phyloP scores from a whole-genome alignment of 2,888 invertebrate species.

The Mayetiola destructor region DNA sequence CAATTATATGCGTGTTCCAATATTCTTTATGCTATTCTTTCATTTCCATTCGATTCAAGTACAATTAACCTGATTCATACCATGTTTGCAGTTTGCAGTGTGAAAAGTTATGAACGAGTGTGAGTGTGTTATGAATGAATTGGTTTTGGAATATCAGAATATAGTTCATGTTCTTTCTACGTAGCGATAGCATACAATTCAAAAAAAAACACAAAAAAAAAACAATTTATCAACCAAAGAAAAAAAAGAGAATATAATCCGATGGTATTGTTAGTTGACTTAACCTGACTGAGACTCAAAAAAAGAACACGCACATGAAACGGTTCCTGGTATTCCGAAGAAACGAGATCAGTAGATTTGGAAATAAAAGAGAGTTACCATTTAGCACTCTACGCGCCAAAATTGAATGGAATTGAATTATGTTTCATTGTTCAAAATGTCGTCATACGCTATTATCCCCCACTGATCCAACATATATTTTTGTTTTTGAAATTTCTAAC shows the following conservation, averaged over 20 bases:
- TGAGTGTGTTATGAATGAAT: not conserved
- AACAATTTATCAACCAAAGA: not conserved
- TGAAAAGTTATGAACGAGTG: no score
- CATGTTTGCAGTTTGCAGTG: not conserved
- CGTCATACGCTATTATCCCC: no score
- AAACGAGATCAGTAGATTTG: no score
- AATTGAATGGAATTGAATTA: no score
- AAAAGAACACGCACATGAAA: not conserved
- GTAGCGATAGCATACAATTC: not conserved
- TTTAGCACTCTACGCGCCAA: no score
- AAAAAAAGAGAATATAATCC: no score
- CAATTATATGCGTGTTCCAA: not conserved
- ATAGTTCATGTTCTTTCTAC: slow-evolving; percentile 5
- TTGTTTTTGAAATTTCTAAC: no score
- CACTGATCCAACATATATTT: no score
- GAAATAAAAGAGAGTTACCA: no score
- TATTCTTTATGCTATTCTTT: not conserved
- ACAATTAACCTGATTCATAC: slow-evolving; percentile 10
- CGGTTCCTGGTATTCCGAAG: no score
- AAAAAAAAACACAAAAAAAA: not conserved
- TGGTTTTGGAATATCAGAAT: not conserved
- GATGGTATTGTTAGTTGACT: not conserved
- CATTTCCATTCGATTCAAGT: not conserved
- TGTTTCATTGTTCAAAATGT: no score
- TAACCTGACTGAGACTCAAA: not conserved